Evolutionary conservation across 2,113 vertebrate genomes (phyloP), one percentile per base, ranked within the genome.

Genomic region (Cheilinus undulatus): DNA sequence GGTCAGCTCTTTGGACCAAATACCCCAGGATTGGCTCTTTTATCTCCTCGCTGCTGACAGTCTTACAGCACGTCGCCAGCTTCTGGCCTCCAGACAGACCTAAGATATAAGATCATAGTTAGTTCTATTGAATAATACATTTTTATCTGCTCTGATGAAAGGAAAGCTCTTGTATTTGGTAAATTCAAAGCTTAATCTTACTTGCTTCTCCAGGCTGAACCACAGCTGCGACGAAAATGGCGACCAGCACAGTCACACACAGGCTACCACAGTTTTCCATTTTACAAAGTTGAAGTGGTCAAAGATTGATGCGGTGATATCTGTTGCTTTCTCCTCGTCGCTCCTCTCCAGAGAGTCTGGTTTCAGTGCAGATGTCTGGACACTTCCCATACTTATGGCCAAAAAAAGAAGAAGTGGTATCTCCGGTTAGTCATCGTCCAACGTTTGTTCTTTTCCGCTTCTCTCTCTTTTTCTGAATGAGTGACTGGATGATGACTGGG

Each of bases 391-490:
- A 34, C 3, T 89, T 89, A 82, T 62, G 20, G 26, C 14, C 19
- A 3, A 0, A 52, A 61, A 85, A 89, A 86, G 85, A 68, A 75
- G 89, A 89, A 90, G 76, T 17, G 5, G 3, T 8, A 1, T 22
- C 1, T 75, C 28, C 6, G 8, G 30, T 85, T 20, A 45, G 48
- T 79, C 74, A 77, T 60, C 68, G 8, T 69, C 17, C n/a, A 2
- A 2, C 1, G 13, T 17, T 48, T 17, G n/a, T 14, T 57, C 12
- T 58, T 34, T 34, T 34, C 5, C 32, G 1, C 10, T 34, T 3
- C 32, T 34, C 7, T 34, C 32, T 34, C 7, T 34, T 34, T 34
- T 5, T 11, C 32, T 34, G 19, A 74, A 45, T 49, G 70, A 50
- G 26, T 28, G 20, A 74, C 19, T 40, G 0, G 26, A 32, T n/a